Evolutionary conservation across 2,797 vertebrate genomes (phyloP), one percentile per base, ranked within the genome.

Genomic region (Nyctalus aviator): DNA sequence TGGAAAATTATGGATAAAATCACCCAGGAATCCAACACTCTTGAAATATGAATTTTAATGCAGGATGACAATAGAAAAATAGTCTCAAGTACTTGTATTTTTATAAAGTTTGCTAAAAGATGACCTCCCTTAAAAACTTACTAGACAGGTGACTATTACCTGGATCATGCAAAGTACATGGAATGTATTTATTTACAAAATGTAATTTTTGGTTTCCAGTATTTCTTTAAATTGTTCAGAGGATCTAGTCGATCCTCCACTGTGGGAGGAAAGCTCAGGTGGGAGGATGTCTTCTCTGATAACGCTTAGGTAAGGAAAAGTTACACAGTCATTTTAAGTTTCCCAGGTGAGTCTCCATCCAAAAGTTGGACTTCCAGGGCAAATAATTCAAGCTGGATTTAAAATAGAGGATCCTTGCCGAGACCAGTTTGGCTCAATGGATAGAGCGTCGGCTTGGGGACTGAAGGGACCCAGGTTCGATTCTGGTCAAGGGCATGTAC

Each of bases 211-310:
- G 14, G 84, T 55, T 86, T 72, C 7, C 10, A 37, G 15, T 55
- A 12, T 83, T 17, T 41, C 53, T 92, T 68, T 46, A 78, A 73
- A 79, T 90, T 87, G n/a, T 84, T 84, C 55, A 11, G 83, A 76
- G 30, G 35, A 35, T 73, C 17, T 83, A 32, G 27, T 18, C 73
- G 68, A 21, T 46, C 8, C 44, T 48, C 17, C 69, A 3, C 23
- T 71, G 3, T 78, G 23, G 30, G 23, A 66, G 48, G 57, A 53
- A 59, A 88, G 48, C 75, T 62, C 10, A 85, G 11, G 32, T 27
- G 55, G 59, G 20, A 30, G 81, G 55, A 14, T 32, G 8, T 53
- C 23, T 32, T 82, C 25, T 46, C 76, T 37, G 41, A 6, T 50
- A 68, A 53, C 9, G 37, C 6, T 59, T 41, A 64, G 25, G 23